Percentiles rank a stretch among this genome's conserved stretches.
Conservation (phyloP, 2,888 invertebrate genomes). For the Campoletis raptor region DNA sequence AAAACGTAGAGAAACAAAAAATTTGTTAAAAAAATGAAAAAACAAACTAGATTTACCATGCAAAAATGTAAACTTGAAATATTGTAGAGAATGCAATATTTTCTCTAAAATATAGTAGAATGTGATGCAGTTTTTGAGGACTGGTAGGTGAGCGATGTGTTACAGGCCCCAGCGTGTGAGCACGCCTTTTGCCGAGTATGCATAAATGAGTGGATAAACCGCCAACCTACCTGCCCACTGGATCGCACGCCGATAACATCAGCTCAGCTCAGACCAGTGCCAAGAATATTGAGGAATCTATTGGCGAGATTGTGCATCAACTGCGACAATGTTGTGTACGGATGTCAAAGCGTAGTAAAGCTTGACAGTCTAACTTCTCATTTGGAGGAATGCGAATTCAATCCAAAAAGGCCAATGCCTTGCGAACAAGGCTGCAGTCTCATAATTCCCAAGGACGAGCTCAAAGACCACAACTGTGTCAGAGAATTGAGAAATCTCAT, state of each 20-base stretch:
- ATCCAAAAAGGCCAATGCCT: conserved; percentile 96
- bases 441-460: conserved; percentile 97
- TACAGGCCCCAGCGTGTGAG: conserved; percentile 96
- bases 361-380: conserved; percentile 94
- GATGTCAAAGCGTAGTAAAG: conserved; percentile 94
- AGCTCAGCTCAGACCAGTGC: conserved; percentile 96
- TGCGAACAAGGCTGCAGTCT: conserved; percentile 98
- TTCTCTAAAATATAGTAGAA: conserved; percentile 17
- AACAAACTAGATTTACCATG: neutral
- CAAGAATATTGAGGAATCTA: conserved; percentile 96
- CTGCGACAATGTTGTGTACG: conserved; percentile 96
- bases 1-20: neutral
- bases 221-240: conserved; percentile 97
- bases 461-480: conserved; percentile 97
- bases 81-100: neutral
- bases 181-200: conserved; percentile 98
- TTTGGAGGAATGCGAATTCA: conserved; percentile 96
- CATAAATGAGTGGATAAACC: conserved; percentile 97
- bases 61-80: neutral
- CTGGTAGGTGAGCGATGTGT: conserved; percentile 81
- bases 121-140: conserved; percentile 74
- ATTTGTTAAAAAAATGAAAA: neutral
- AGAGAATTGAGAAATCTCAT: conserved; percentile 94
- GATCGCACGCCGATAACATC: conserved; percentile 96
- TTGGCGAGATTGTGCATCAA: conserved; percentile 94